phyloP scores from a whole-genome alignment of 1,140 invertebrate species.

The Drosophila kikkawai region DNA sequence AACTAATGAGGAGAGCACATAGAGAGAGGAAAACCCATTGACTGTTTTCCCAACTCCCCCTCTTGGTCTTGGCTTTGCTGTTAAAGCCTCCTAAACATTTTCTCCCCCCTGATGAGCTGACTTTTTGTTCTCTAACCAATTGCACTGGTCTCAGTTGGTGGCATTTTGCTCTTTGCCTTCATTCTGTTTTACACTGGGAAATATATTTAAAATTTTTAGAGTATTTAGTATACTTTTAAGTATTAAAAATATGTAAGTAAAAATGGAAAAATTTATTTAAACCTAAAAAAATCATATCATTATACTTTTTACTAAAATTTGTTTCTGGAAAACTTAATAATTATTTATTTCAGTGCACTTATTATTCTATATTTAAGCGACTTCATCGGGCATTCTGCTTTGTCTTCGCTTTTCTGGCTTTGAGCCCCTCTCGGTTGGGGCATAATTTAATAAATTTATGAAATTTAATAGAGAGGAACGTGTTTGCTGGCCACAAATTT shows the following conservation, averaged over 20 bases:
- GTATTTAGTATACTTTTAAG: neutral
- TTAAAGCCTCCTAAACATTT: slow-evolving; percentile 35
- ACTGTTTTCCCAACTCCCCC: neutral
- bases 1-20: slow-evolving; percentile 48
- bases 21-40: neutral
- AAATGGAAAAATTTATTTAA: no score
- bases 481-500: slow-evolving; percentile 78
- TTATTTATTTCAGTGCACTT: slow-evolving; percentile 6
- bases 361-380: slow-evolving; percentile 23
- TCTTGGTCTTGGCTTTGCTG: neutral
- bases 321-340: fast-evolving
- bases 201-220: neutral
- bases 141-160: slow-evolving; percentile 64
- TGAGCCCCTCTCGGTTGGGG: slow-evolving; percentile 32
- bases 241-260: neutral
- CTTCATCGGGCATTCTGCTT: slow-evolving; percentile 40
- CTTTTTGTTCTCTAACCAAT: slow-evolving; percentile 30
- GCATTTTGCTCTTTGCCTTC: slow-evolving; percentile 49
- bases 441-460: slow-evolving; percentile 83
- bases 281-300: neutral
- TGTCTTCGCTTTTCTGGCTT: slow-evolving; percentile 44
- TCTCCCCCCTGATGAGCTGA: slow-evolving; percentile 48
- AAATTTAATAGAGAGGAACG: slow-evolving; percentile 81
- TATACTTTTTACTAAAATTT: neutral
- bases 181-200: neutral